Base-by-base conservation (phyloP, 2,113 vertebrate species). In the Eleginops maclovinus region DNA sequence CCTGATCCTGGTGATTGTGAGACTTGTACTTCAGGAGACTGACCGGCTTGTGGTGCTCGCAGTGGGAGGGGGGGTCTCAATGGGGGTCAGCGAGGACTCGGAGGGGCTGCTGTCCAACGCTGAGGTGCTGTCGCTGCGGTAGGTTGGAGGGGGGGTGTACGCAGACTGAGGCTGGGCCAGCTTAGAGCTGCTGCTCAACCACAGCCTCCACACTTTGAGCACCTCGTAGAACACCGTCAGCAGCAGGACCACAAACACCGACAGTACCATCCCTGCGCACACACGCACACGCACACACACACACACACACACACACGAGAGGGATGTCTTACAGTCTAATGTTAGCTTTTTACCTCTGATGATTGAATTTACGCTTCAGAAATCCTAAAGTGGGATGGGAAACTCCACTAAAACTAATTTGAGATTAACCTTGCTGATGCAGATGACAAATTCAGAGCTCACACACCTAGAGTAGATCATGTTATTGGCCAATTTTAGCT, bases 151-250 rank as follows among this genome's bases (percentile, higher is more conserved):
- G 58, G 44, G 24, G 56, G 66, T 31, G 1, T 77, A 64, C 72
- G 22, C 7, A 12, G 64, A 22, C 40, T 1, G 44, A 46, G 28
- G 14, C 24, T 87, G 53, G 0, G 77, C 31, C 83, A 62, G 43
- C 26, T 81, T 87, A 21, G 0, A 88, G 59, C 56, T 31, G 19
- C 44, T 82, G 69, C 47, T 88, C 73, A 99, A 85, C 87, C 93
- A 91, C 0, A 91, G 83, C 80, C 96, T 95, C 93, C 94, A 95
- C 44, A 97, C 95, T 88, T 99, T 99, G 49, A 98, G 86, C 3
- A 94, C 53, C 92, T 99, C 97, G 0, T 97, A 99, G 11, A 97
- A 61, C 43, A 97, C 79, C 0, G 97, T 95, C 4, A 99, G 84
- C 60, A 99, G 92, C 53, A 97, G 78, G 79, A 99, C 91, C 51